Conservation (phyloP, 2,797 vertebrate genomes). For the Atherinosoma microstoma region DNA sequence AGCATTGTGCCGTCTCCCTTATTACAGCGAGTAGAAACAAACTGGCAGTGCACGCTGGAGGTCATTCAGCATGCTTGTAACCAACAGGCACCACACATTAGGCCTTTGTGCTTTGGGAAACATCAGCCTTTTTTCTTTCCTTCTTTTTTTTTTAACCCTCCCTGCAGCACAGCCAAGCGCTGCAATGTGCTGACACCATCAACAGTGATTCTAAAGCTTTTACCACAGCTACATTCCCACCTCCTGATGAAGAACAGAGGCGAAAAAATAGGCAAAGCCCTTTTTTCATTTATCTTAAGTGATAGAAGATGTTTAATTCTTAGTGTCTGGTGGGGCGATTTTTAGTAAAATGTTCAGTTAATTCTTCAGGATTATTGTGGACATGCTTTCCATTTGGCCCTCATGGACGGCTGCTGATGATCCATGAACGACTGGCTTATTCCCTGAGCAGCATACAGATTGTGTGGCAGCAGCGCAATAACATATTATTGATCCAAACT, state of each 20-base stretch:
- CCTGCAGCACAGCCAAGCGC: slow-evolving; percentile 73
- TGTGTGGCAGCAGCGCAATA: slow-evolving; percentile 62
- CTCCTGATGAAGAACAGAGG: slow-evolving; percentile 38
- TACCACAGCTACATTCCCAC: slow-evolving; percentile 58
- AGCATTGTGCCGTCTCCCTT: slow-evolving; percentile 29
- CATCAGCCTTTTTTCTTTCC: slow-evolving; percentile 64
- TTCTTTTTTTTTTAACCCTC: slow-evolving; percentile 66
- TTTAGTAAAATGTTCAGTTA: not conserved
- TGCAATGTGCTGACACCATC: slow-evolving; percentile 81
- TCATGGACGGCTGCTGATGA: slow-evolving; percentile 48
- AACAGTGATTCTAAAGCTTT: slow-evolving; percentile 73
- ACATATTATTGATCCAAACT: slow-evolving; percentile 68
- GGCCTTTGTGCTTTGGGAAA: slow-evolving; percentile 78
- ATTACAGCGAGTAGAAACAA: slow-evolving; percentile 48
- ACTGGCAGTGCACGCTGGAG: slow-evolving; percentile 46
- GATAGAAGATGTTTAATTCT: slow-evolving; percentile 19
- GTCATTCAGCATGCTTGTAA: slow-evolving; percentile 56
- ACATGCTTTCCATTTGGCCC: slow-evolving; percentile 8
- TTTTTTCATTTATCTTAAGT: slow-evolving; percentile 44
- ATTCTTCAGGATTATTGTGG: slow-evolving; percentile 1
- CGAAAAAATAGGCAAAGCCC: slow-evolving; percentile 5
- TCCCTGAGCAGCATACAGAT: slow-evolving; percentile 64
- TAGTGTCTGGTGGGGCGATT: not conserved
- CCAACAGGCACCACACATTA: slow-evolving; percentile 70
- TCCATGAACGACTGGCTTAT: slow-evolving; percentile 52